Evolutionary conservation across 2,888 invertebrate genomes (phyloP).

Genomic region (Tortricodes alternella): DNA sequence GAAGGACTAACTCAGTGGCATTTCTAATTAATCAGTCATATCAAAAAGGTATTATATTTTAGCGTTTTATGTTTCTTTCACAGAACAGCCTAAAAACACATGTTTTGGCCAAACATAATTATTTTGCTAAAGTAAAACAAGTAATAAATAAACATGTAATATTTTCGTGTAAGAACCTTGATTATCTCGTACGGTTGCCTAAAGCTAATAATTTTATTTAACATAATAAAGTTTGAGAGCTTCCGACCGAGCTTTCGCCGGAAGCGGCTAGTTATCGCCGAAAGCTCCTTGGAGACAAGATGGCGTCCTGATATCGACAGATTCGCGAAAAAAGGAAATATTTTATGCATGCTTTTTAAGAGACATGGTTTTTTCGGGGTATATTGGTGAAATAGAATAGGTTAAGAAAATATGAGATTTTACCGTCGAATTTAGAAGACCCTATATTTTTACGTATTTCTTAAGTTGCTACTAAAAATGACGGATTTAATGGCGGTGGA

Average conservation of each 20-base stretch:
- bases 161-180: not conserved
- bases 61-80: no score
- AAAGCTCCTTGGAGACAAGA: slow-evolving; percentile 23
- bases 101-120: no score
- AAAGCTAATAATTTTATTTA: slow-evolving; percentile 22
- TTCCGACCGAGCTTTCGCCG: not conserved
- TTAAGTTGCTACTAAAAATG: no score
- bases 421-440: no score
- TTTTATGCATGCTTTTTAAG: slow-evolving; percentile 10
- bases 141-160: not conserved
- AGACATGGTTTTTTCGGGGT: not conserved
- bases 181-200: not conserved
- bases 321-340: slow-evolving; percentile 14
- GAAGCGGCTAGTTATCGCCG: slow-evolving; percentile 26
- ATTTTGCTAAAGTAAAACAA: no score
- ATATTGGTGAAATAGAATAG: not conserved
- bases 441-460: no score
- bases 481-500: no score
- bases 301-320: slow-evolving; percentile 20
- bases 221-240: slow-evolving; percentile 23
- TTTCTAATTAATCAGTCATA: no score
- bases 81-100: no score
- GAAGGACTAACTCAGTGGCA: not conserved
- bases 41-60: no score
- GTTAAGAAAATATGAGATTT: no score